Evolutionary conservation across 2,888 invertebrate species (phyloP), one percentile per base, ranked within the genome.

Genomic region (Thymelicus sylvestris): DNA sequence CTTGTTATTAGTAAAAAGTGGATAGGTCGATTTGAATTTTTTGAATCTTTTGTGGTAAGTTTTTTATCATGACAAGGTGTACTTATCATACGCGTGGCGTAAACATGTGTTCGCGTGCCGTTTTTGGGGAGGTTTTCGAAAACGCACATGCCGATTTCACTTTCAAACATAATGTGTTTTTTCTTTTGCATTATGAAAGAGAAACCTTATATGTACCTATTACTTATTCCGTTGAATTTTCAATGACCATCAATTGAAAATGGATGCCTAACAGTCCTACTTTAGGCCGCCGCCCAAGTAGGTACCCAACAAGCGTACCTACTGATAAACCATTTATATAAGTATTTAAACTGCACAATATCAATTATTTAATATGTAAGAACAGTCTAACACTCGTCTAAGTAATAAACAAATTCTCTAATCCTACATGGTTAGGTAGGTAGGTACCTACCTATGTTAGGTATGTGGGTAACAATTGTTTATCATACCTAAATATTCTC

Each of bases 1-100:
- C 85, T 86, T 87, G 83, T 87, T 83, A 89, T 90, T 86, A 87
- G 78, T 88, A 88, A 89, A 91, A 91, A 88, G 84, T 87, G 83
- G 80, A 83, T 84, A 81, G 81, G 79, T 79, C 78, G 75, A 83
- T 88, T 91, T 88, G 84, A 85, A 85, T 89, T 85, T 82, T 77
- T 77, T 77, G 80, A 77, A 79, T 77, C 82, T 79, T 84, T 89
- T 90, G 86, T 89, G 79, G 79, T 81, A 62, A 62, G 73, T 86
- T 88, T 88, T 85, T 84, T 81, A 76, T 67, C 47, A 73, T 75
- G 79, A 78, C 73, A 79, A 75, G 73, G 72, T 71, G 64, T 74
- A 67, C 75, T 75, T 71, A 71, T 67, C 72, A 74, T 74, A 80
- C 78, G 81, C 80, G 84, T 83, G 83, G 77, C 80, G 76, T 75